phyloP scores from a whole-genome alignment of 2,888 invertebrate species.

The Pantelozetes paolii region DNA sequence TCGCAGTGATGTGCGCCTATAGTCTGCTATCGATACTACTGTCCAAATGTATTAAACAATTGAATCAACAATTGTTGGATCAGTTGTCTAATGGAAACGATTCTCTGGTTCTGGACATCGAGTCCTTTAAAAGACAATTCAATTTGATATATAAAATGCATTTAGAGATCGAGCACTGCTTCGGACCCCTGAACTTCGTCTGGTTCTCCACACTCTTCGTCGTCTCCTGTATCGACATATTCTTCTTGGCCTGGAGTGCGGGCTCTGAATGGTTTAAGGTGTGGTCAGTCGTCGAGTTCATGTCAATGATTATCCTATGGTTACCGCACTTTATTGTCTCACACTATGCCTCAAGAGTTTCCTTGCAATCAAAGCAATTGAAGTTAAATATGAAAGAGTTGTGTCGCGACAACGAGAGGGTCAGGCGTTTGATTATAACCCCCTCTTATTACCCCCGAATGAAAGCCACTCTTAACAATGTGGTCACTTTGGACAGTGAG shows the following conservation, averaged over 20 bases:
- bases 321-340: slow-evolving; percentile 38
- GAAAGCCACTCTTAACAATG: slow-evolving; percentile 38
- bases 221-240: slow-evolving; percentile 41
- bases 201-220: slow-evolving; percentile 41
- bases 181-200: slow-evolving; percentile 40
- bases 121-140: slow-evolving; percentile 38
- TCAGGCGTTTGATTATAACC: slow-evolving; percentile 18
- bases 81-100: slow-evolving; percentile 15
- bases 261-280: slow-evolving; percentile 40
- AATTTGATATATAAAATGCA: slow-evolving; percentile 40
- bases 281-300: slow-evolving; percentile 38
- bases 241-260: slow-evolving; percentile 40
- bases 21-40: slow-evolving; percentile 39
- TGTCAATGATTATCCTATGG: slow-evolving; percentile 41
- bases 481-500: slow-evolving; percentile 37
- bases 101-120: slow-evolving; percentile 14
- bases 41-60: slow-evolving; percentile 34
- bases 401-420: slow-evolving; percentile 36
- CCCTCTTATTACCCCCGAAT: slow-evolving; percentile 35
- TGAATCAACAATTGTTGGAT: slow-evolving; percentile 25
- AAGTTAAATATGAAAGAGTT: slow-evolving; percentile 40
- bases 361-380: slow-evolving; percentile 33
- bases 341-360: slow-evolving; percentile 34
- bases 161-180: slow-evolving; percentile 39
- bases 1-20: slow-evolving; percentile 40